These are phyloP conservation scores for Coendou prehensilis DNA, from an alignment of 2,797 vertebrate genomes.

Conservation along the genomic window DNA sequence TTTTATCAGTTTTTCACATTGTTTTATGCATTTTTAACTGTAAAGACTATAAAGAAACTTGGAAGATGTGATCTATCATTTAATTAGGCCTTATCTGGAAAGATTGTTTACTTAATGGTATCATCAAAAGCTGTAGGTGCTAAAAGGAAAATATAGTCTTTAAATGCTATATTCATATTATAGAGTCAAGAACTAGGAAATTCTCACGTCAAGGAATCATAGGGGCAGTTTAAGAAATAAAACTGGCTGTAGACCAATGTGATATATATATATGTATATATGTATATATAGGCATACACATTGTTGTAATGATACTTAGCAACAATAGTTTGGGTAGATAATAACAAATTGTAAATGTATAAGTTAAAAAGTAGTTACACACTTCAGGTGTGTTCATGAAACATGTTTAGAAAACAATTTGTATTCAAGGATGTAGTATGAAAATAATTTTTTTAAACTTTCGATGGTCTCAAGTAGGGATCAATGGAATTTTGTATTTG, in stretches of 20 bases:
- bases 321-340: background rate
- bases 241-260: background rate
- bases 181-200: background rate
- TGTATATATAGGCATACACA: background rate
- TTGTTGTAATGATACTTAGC: background rate
- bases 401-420: background rate
- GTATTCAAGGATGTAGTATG: background rate
- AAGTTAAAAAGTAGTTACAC: background rate
- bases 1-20: constrained; percentile 7
- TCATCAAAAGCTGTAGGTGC: background rate
- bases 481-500: background rate
- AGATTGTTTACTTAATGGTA: constrained; percentile 7
- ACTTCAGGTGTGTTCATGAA: background rate
- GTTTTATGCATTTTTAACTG: background rate
- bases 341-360: constrained; percentile 2
- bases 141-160: background rate
- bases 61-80: background rate
- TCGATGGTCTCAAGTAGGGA: background rate
- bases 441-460: background rate
- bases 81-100: constrained; percentile 19
- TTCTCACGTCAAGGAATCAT: background rate
- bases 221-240: background rate
- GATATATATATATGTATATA: background rate
- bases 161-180: background rate
- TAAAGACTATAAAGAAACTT: background rate